phyloP scores from a whole-genome alignment of 2,113 vertebrate species.

The Oreochromis tanganicae region DNA sequence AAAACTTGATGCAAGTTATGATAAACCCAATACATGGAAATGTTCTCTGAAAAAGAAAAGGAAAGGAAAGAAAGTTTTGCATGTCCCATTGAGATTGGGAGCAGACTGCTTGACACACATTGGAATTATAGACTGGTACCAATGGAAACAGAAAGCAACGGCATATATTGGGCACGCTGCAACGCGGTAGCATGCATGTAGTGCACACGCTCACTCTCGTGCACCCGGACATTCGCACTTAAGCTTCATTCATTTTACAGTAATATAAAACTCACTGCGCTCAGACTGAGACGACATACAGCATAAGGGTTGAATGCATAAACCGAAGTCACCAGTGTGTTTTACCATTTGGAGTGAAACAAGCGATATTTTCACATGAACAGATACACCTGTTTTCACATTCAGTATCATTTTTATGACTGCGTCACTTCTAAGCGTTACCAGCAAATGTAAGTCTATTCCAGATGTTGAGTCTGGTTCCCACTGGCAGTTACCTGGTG shows the following conservation, averaged over 20 bases:
- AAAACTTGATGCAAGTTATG: constrained; percentile 99
- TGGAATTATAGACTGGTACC: constrained; percentile 2
- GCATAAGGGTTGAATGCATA: constrained; percentile 58
- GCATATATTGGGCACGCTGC: constrained; percentile 36
- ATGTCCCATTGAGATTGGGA: not conserved
- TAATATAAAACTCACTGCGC: constrained; percentile 46
- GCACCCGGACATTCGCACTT: constrained; percentile 19
- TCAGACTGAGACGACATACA: constrained; percentile 44
- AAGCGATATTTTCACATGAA: constrained; percentile 53
- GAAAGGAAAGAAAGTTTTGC: not conserved
- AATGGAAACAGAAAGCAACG: constrained; percentile 22
- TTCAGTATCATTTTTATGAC: constrained; percentile 29
- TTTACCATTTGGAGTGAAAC: constrained; percentile 50
- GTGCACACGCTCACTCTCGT: constrained; percentile 3
- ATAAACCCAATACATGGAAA: constrained; percentile 84
- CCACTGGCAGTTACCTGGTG: constrained; percentile 60
- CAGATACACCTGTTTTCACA: constrained; percentile 47
- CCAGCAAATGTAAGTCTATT: constrained; percentile 2
- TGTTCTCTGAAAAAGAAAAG: constrained; percentile 65
- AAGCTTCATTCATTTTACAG: constrained; percentile 37
- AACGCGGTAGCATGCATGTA: constrained; percentile 59
- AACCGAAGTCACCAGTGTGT: constrained; percentile 58
- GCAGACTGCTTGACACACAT: constrained; percentile 13
- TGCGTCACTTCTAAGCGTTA: constrained; percentile 29
- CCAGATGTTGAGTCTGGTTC: constrained; percentile 18